phyloP scores from a whole-genome alignment of 2,113 vertebrate genomes.

The Panthera tigris region DNA sequence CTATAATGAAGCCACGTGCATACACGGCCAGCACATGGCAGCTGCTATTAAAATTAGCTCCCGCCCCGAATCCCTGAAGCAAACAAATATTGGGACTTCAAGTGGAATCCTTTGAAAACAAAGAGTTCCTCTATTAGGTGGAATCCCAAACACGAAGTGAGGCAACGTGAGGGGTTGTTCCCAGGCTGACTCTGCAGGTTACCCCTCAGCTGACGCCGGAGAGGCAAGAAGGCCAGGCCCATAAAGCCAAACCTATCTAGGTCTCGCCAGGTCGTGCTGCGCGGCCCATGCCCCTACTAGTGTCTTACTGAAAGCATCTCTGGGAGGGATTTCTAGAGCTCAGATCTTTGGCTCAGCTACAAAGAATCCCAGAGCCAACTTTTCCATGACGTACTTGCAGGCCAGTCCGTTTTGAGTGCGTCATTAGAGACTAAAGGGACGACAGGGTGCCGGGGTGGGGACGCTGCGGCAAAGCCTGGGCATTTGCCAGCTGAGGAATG shows the following conservation, averaged over 20 bases:
- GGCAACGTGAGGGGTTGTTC: neutral
- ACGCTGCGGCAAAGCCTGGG: neutral
- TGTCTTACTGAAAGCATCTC: neutral
- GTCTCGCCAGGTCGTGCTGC: neutral
- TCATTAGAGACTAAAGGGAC: neutral
- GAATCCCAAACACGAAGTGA: neutral
- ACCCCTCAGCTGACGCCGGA: neutral
- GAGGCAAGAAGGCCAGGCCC: neutral
- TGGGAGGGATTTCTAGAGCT: neutral
- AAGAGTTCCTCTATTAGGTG: neutral
- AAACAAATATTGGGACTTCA: neutral
- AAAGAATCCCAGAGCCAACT: neutral
- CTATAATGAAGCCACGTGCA: neutral
- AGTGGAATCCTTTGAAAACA: neutral
- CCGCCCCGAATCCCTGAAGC: neutral
- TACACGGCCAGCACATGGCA: neutral
- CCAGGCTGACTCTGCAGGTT: neutral
- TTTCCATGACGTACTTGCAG: neutral
- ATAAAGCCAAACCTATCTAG: neutral
- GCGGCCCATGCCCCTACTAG: accelerated
- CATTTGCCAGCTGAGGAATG: neutral
- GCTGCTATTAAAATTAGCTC: neutral
- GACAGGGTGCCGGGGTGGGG: neutral
- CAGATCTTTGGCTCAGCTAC: neutral
- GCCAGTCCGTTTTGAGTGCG: neutral